These are phyloP conservation scores for Indri indri DNA, from an alignment of 2,113 vertebrate genomes.

Conservation along the genomic window DNA sequence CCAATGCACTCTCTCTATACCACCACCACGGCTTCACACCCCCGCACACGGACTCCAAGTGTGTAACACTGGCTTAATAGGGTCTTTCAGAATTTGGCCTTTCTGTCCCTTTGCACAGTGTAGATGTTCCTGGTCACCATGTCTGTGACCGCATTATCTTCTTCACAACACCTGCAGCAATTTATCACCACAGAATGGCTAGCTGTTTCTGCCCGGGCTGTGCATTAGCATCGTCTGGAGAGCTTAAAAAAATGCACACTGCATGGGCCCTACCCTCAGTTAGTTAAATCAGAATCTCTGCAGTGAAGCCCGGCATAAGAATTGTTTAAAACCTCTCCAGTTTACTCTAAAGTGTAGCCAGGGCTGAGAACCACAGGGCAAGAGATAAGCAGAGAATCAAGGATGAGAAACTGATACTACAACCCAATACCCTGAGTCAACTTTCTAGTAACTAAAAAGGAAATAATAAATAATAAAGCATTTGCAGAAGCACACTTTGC, in stretches of 20 bases:
- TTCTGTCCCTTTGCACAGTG: neutral
- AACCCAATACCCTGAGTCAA: neutral
- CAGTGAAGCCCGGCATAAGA: neutral
- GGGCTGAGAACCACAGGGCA: neutral
- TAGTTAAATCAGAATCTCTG: neutral
- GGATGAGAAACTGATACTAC: neutral
- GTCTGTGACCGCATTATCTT: neutral
- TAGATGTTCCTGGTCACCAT: neutral
- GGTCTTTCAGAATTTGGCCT: neutral
- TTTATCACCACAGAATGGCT: neutral
- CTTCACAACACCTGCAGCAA: neutral
- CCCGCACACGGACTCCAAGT: neutral
- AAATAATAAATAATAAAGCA: slow-evolving; percentile 17
- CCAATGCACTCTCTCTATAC: rapidly evolving
- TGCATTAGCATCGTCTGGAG: neutral
- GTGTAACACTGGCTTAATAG: neutral
- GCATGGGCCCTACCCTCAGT: neutral
- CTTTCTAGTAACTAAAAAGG: neutral
- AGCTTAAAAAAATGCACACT: neutral
- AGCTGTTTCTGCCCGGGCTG: neutral
- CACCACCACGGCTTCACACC: neutral
- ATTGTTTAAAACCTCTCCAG: neutral
- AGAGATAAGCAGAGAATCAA: neutral
- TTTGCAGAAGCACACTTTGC: neutral
- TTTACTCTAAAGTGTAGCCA: neutral